phyloP scores from a whole-genome alignment of 2,113 vertebrate species.

The Boulengeromyrus knoepffleri region DNA sequence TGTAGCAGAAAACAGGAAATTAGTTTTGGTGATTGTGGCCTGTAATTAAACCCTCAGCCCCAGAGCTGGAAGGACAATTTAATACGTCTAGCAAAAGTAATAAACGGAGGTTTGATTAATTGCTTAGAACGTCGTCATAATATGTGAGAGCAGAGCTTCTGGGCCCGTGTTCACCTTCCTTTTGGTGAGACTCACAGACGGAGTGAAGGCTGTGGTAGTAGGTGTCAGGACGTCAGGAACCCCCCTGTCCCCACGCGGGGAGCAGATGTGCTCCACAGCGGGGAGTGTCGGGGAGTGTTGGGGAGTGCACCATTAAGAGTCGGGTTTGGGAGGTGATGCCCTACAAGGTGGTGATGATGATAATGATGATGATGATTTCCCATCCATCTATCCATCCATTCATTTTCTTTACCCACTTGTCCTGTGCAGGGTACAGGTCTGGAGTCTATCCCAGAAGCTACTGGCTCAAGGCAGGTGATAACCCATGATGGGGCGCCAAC shows the following conservation, averaged over 20 bases:
- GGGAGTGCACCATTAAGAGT: neutral
- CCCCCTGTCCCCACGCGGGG: neutral
- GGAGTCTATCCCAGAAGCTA: neutral
- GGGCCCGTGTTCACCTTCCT: conserved; percentile 1
- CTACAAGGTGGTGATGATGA: neutral
- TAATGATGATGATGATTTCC: neutral
- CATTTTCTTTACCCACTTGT: neutral
- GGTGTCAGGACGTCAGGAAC: neutral
- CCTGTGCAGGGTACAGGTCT: neutral
- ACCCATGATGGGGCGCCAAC: neutral
- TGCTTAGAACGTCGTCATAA: conserved; percentile 12
- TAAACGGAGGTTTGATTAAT: conserved; percentile 16
- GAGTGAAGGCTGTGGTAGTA: neutral
- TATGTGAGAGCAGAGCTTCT: conserved; percentile 1
- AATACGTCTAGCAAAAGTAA: conserved; percentile 17
- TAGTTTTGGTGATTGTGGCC: conserved; percentile 17
- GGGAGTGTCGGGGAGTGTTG: neutral
- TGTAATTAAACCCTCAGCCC: conserved; percentile 11
- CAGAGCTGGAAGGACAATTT: conserved; percentile 6
- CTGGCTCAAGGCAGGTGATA: neutral
- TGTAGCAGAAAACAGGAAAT: conserved; percentile 19
- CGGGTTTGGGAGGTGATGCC: neutral
- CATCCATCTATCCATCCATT: neutral
- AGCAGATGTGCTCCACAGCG: neutral
- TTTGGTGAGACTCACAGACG: neutral